Percentiles rank a stretch among this genome's conserved stretches.
Evolutionary conservation across 2,113 vertebrate genomes (phyloP).

Genomic region (Rhinoptilus africanus): DNA sequence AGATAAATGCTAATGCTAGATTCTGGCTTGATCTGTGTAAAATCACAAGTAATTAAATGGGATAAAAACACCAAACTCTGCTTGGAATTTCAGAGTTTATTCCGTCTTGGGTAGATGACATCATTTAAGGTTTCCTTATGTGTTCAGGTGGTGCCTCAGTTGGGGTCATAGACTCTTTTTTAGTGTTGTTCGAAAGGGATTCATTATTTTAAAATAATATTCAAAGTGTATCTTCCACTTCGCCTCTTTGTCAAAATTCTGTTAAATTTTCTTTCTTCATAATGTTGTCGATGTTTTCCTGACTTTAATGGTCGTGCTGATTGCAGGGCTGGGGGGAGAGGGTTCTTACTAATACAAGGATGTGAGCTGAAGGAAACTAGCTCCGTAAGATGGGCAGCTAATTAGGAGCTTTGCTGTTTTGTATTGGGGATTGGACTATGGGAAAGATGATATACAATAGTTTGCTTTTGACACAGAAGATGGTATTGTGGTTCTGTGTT

Average conservation of each 20-base stretch:
- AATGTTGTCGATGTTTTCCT: not conserved
- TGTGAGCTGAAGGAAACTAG: not conserved
- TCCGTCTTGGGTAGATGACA: not conserved
- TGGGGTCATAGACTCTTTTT: not conserved
- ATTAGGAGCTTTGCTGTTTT: not conserved
- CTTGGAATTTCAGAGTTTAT: not conserved
- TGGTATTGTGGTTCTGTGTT: not conserved
- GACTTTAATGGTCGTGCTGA: not conserved
- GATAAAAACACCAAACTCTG: not conserved
- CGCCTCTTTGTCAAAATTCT: not conserved
- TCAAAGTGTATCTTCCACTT: not conserved
- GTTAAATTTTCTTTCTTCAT: not conserved
- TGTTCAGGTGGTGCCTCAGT: not conserved
- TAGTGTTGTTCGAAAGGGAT: not conserved
- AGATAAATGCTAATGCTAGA: not conserved
- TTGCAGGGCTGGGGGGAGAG: no score
- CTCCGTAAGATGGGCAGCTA: not conserved
- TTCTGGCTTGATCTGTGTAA: not conserved
- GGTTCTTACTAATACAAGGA: not conserved
- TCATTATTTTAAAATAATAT: not conserved
- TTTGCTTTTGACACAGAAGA: not conserved
- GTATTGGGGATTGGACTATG: not conserved
- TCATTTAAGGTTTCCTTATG: not conserved
- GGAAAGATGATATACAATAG: not conserved
- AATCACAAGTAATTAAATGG: not conserved